phyloP scores from a whole-genome alignment of 1,140 invertebrate species.

The Hylaeus anthracinus region DNA sequence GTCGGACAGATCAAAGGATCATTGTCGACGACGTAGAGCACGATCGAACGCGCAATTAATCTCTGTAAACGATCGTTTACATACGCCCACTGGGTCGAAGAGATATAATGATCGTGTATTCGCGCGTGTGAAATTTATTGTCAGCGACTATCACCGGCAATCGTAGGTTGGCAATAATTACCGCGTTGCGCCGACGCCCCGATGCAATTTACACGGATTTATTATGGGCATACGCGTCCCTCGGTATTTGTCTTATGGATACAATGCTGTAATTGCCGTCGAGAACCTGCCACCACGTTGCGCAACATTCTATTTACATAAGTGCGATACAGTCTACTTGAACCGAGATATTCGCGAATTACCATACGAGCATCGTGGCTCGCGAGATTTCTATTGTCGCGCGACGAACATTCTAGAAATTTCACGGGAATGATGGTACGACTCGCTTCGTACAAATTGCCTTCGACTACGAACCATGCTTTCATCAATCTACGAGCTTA shows the following conservation, averaged over 20 bases:
- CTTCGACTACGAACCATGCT: no score
- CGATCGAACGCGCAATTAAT: slow-evolving; percentile 17
- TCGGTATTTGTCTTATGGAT: slow-evolving; percentile 20
- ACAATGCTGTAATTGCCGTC: slow-evolving; percentile 27
- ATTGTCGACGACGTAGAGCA: slow-evolving; percentile 2
- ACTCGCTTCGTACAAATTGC: no score
- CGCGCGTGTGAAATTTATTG: slow-evolving; percentile 48
- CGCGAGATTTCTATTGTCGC: neutral
- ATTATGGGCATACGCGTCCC: slow-evolving; percentile 28
- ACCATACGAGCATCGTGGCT: no score
- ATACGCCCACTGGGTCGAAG: slow-evolving; percentile 20
- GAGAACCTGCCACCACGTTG: slow-evolving; percentile 33
- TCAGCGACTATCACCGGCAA: slow-evolving; percentile 28
- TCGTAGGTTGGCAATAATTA: slow-evolving; percentile 45
- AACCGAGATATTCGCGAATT: neutral
- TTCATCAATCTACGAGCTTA: no score
- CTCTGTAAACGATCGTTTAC: slow-evolving; percentile 49
- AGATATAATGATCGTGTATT: slow-evolving; percentile 42
- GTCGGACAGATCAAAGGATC: slow-evolving; percentile 20
- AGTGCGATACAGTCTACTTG: neutral
- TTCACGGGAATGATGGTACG: no score
- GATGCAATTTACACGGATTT: slow-evolving; percentile 52
- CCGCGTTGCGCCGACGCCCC: slow-evolving; percentile 15
- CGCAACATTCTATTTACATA: slow-evolving; percentile 19
- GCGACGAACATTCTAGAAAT: neutral